phyloP scores from a whole-genome alignment of 2,113 vertebrate species.

The Microcebus murinus region DNA sequence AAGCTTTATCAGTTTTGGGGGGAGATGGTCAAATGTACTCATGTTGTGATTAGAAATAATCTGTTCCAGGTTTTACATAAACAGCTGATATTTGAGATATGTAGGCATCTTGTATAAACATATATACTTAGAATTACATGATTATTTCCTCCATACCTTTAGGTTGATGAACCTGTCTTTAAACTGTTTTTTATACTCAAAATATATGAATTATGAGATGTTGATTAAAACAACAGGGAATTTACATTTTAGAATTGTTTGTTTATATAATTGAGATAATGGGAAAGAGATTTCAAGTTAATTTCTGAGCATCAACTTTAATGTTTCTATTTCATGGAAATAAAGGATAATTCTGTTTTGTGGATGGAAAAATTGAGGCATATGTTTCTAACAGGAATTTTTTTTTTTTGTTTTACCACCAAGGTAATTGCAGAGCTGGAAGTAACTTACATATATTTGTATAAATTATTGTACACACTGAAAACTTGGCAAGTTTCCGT shows the following conservation, averaged over 20 bases:
- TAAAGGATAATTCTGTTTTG: background rate
- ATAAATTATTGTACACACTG: background rate
- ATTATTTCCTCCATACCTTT: background rate
- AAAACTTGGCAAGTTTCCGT: background rate
- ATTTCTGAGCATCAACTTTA: slow-evolving; percentile 2
- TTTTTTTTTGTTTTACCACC: background rate
- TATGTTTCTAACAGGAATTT: background rate
- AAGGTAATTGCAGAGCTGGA: slow-evolving; percentile 20
- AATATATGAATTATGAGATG: background rate
- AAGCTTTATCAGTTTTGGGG: background rate
- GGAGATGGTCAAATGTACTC: slow-evolving; percentile 17
- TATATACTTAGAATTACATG: background rate
- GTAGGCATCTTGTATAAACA: background rate
- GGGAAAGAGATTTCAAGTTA: slow-evolving; percentile 15
- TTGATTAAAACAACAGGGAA: background rate
- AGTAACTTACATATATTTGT: background rate
- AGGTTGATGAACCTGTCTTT: slow-evolving; percentile 9
- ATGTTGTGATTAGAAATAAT: slow-evolving; percentile 33
- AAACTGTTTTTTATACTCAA: background rate
- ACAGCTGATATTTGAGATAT: background rate
- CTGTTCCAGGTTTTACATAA: background rate
- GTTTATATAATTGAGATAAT: background rate
- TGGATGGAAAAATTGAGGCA: background rate
- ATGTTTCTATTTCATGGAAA: background rate
- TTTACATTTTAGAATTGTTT: slow-evolving; percentile 51